Percentiles rank a stretch among this genome's conserved stretches.
phyloP scores from a whole-genome alignment of 2,797 vertebrate species.

The Hirundo rustica region DNA sequence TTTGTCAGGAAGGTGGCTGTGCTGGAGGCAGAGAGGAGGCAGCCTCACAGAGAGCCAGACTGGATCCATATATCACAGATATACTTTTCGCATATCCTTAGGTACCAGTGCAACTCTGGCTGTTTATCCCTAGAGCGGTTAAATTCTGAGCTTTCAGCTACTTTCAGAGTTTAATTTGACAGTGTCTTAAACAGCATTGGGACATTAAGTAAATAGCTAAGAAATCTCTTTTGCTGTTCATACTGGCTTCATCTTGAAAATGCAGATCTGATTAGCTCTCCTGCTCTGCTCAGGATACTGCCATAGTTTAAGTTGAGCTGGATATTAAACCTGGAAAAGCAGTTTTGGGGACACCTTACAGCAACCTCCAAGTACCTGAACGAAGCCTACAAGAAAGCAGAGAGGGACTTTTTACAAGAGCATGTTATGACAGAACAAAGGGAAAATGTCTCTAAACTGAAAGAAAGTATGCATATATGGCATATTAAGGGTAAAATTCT shows the following conservation, averaged over 20 bases:
- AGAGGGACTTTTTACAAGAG: neutral
- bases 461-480: neutral
- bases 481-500: neutral
- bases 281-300: neutral
- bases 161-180: neutral
- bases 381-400: neutral
- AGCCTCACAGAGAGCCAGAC: neutral
- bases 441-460: neutral
- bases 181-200: neutral
- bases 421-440: neutral
- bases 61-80: neutral
- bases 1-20: neutral
- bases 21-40: neutral
- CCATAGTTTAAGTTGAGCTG: neutral
- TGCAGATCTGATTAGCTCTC: neutral
- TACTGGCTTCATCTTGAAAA: neutral
- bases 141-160: neutral
- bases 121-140: neutral
- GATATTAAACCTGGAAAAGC: neutral
- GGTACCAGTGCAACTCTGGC: neutral
- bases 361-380: neutral
- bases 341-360: too few species aligned
- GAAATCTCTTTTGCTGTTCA: neutral
- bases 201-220: neutral
- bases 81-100: neutral